These are phyloP conservation scores for Hyppa rectilinea DNA, from an alignment of 2,888 invertebrate species.

Conservation along the genomic window DNA sequence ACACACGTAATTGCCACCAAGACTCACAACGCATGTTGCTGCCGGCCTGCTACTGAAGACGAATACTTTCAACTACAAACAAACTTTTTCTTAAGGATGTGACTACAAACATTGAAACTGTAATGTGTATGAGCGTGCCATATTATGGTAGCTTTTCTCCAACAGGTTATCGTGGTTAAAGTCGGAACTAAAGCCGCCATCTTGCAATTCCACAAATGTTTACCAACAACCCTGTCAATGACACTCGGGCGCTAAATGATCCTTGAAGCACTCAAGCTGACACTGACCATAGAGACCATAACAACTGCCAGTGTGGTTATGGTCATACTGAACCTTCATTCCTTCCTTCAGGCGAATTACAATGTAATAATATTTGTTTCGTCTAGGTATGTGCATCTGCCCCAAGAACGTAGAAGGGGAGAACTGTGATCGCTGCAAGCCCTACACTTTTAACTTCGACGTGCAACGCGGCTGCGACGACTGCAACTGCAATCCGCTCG, in stretches of 20 bases:
- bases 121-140: no score
- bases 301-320: not conserved
- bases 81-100: no score
- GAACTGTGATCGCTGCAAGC: constrained; percentile 96
- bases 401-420: constrained; percentile 97
- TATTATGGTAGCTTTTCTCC: no score
- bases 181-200: no score
- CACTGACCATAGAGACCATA: not conserved
- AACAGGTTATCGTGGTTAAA: no score
- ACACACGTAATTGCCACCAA: no score
- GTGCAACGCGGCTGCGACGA: constrained; percentile 98
- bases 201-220: no score
- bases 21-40: no score
- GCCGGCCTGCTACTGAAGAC: no score
- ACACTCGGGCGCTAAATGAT: not conserved
- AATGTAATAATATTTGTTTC: not conserved
- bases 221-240: no score
- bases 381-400: constrained; percentile 95
- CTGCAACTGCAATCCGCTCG: constrained; percentile 96
- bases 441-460: constrained; percentile 97
- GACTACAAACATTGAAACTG: no score
- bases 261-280: not conserved
- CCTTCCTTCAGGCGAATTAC: not conserved
- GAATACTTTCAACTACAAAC: no score
- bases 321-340: not conserved